These are phyloP conservation scores for Neopipo cinnamomea DNA, from an alignment of 2,113 vertebrate genomes.

Conservation along the genomic window DNA sequence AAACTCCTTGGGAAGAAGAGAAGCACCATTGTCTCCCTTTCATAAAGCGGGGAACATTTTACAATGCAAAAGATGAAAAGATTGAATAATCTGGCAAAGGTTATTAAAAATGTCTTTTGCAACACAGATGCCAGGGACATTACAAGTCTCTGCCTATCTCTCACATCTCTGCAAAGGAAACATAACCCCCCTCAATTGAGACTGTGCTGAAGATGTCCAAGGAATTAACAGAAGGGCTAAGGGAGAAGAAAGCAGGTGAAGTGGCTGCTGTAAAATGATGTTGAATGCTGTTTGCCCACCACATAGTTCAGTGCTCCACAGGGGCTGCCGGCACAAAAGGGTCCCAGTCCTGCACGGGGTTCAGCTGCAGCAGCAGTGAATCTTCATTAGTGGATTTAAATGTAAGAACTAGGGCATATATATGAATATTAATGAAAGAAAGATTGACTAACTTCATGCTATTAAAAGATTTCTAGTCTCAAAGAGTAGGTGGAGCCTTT, in stretches of 20 bases:
- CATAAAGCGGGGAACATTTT: not conserved
- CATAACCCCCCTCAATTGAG: not conserved
- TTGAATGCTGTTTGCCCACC: not conserved
- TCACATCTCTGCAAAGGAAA: not conserved
- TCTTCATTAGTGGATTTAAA: slow-evolving; percentile 7
- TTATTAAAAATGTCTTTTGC: not conserved
- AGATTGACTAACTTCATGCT: slow-evolving; percentile 58
- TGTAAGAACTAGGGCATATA: slow-evolving; percentile 37
- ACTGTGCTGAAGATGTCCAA: not conserved
- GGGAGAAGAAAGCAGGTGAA: not conserved
- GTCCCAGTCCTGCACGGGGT: not conserved
- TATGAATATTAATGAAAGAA: slow-evolving; percentile 64
- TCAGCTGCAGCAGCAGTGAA: not conserved
- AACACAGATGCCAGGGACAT: not conserved
- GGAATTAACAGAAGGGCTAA: not conserved
- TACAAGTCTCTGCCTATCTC: not conserved
- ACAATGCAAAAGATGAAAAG: not conserved
- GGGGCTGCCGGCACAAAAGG: not conserved
- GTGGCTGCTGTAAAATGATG: not conserved
- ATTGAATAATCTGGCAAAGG: not conserved
- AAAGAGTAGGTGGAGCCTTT: slow-evolving; percentile 34
- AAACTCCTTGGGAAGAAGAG: not conserved
- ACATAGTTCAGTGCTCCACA: not conserved
- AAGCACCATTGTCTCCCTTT: not conserved
- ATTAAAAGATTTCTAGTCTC: slow-evolving; percentile 45